These are phyloP conservation scores for Lasioglossum malachurum DNA, from an alignment of 2,888 invertebrate species.

Conservation along the genomic window DNA sequence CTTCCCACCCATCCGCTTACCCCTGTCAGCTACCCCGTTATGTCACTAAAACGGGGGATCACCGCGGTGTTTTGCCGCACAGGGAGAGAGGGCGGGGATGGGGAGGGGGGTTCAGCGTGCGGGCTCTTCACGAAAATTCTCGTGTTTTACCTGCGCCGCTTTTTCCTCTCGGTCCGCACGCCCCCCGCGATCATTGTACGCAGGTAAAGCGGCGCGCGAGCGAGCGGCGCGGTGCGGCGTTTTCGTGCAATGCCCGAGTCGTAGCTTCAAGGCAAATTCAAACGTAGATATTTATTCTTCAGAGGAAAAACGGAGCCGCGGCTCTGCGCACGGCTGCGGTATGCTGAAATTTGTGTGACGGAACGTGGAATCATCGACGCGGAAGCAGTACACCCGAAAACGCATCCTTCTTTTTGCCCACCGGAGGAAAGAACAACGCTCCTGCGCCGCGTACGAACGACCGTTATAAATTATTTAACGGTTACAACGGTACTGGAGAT, in stretches of 20 bases:
- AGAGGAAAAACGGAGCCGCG: constrained; percentile 19
- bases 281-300: constrained; percentile 52
- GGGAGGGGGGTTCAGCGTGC: constrained; percentile 3
- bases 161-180: constrained; percentile 19
- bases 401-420: neutral
- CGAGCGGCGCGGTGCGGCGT: constrained; percentile 35
- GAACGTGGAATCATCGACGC: constrained; percentile 26
- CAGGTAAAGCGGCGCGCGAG: constrained; percentile 42
- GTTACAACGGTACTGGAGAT: neutral
- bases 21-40: constrained; percentile 50
- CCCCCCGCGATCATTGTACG: constrained; percentile 39
- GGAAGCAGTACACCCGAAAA: constrained; percentile 35
- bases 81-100: neutral
- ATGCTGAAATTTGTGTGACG: constrained; percentile 33
- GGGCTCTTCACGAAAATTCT: constrained; percentile 55
- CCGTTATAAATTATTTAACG: neutral
- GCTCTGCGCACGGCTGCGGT: neutral
- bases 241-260: constrained; percentile 40
- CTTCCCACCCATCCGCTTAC: constrained; percentile 55
- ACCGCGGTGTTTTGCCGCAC: constrained; percentile 60
- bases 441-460: neutral
- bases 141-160: constrained; percentile 62
- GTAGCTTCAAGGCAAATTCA: constrained; percentile 54
- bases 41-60: constrained; percentile 64
- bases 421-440: neutral